Evolutionary conservation across 2,113 vertebrate genomes (phyloP).

Genomic region (Lepisosteus oculatus): DNA sequence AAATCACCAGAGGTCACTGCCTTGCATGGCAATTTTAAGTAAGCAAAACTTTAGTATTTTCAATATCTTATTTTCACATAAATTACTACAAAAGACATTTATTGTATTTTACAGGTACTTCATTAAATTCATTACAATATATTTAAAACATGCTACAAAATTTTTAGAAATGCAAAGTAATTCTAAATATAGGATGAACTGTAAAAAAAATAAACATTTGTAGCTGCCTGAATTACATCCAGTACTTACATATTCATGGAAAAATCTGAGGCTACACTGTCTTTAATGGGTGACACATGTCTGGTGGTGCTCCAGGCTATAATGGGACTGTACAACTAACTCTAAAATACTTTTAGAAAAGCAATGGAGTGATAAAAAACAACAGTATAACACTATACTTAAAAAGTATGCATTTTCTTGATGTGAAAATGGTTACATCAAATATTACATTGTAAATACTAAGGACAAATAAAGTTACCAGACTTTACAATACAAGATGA

Average conservation of each 20-base stretch:
- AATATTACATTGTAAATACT: no score
- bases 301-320: not conserved
- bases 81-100: not conserved
- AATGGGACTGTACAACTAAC: no score
- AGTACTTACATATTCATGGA: not conserved
- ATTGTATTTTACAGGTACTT: not conserved
- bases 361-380: not conserved
- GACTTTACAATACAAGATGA: no score
- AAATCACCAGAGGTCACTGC: constrained; percentile 44
- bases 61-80: not conserved
- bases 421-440: no score
- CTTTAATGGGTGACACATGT: not conserved
- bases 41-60: not conserved
- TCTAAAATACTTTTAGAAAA: not conserved
- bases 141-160: not conserved
- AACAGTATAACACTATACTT: not conserved
- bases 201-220: not conserved
- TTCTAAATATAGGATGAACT: no score
- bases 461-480: no score
- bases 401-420: no score
- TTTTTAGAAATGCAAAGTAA: not conserved
- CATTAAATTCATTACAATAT: not conserved
- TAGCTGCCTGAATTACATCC: constrained; percentile 11
- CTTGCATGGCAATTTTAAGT: constrained; percentile 1
- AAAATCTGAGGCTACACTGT: not conserved